Percentiles rank a stretch among this genome's conserved stretches.
Conservation (phyloP, 2,113 vertebrate genomes). For the Oryctolagus cuniculus region mOryCun1.1 NC_091444.1:16514501-16515000, state of each 20-base stretch:
- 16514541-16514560: not conserved
- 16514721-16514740: not conserved
- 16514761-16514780: not conserved
- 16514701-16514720: not conserved
- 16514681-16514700: not conserved
- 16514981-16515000: not conserved
- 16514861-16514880: conserved; percentile 66
- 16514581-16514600: conserved; percentile 38
- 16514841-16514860: not conserved
- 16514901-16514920: not conserved
- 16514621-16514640: not conserved
- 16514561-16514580: not conserved
- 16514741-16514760: conserved; percentile 46
- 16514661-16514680: not conserved
- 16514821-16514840: conserved; percentile 30
- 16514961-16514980: conserved; percentile 21
- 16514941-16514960: not conserved
- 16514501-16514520: not conserved
- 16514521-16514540: not conserved
- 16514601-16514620: conserved; percentile 24
- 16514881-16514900: conserved; percentile 31
- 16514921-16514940: not conserved
- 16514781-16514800: not conserved
- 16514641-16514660: conserved; percentile 51
- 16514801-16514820: conserved; percentile 12